phyloP scores from a whole-genome alignment of 2,888 invertebrate species.

The Endotricha flammealis region DNA sequence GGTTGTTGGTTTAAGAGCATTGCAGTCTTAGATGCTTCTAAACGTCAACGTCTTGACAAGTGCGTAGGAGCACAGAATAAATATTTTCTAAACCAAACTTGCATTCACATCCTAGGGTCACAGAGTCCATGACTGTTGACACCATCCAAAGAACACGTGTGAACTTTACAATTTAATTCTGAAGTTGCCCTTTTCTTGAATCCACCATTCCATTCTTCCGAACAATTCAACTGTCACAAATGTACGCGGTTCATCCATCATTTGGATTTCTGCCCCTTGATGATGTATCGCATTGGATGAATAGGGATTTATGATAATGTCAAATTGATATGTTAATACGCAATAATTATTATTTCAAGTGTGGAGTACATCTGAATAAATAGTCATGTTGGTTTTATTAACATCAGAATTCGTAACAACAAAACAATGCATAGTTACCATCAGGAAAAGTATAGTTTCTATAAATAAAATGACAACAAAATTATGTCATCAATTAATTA shows the following conservation, averaged over 20 bases:
- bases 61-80: constrained; percentile 33
- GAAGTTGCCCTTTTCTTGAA: constrained; percentile 37
- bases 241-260: constrained; percentile 56
- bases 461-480: too few species aligned
- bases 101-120: constrained; percentile 18
- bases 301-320: constrained; percentile 66
- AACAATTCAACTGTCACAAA: constrained; percentile 72
- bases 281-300: constrained; percentile 64
- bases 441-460: too few species aligned
- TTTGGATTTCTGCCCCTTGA: constrained; percentile 32
- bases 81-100: constrained; percentile 13
- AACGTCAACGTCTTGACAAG: constrained; percentile 31
- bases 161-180: constrained; percentile 49
- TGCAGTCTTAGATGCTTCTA: constrained; percentile 25
- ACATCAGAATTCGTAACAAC: too few species aligned
- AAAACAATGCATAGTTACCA: too few species aligned
- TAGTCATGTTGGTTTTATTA: constrained; percentile 43
- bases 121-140: constrained; percentile 39
- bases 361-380: constrained; percentile 48
- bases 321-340: constrained; percentile 68
- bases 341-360: constrained; percentile 54
- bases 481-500: too few species aligned
- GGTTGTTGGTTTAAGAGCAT: constrained; percentile 41
- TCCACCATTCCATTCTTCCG: constrained; percentile 47
- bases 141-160: constrained; percentile 58